A percentile compares a stretch with the other conserved stretches of the same genome.
These are phyloP conservation scores for Huso huso DNA, from an alignment of 2,797 vertebrate genomes.

Conservation along the genomic window DNA sequence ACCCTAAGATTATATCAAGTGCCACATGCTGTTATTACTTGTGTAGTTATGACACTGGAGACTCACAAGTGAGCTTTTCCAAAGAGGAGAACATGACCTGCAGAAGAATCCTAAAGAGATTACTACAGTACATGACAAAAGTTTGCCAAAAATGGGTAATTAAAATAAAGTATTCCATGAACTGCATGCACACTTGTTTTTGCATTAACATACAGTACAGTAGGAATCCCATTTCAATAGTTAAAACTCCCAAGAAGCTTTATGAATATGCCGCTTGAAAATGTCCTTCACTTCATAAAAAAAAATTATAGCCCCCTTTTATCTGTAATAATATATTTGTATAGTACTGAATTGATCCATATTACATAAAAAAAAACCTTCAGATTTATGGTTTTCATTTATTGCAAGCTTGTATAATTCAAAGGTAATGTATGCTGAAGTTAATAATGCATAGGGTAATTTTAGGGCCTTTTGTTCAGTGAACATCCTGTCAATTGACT, in stretches of 20 bases:
- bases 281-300: slow-evolving; percentile 53
- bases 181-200: no score
- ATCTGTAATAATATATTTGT: slow-evolving; percentile 65
- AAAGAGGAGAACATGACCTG: not conserved
- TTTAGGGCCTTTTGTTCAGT: slow-evolving; percentile 59
- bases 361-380: slow-evolving; percentile 45
- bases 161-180: no score
- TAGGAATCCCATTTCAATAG: slow-evolving; percentile 17
- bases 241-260: slow-evolving; percentile 10
- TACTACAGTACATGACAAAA: not conserved
- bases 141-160: no score
- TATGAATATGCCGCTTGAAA: slow-evolving; percentile 38
- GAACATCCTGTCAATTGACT: slow-evolving; percentile 38
- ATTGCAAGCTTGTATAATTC: slow-evolving; percentile 52
- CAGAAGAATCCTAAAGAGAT: not conserved
- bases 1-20: slow-evolving; percentile 55
- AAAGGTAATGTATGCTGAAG: slow-evolving; percentile 44
- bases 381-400: slow-evolving; percentile 57
- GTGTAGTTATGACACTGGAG: slow-evolving; percentile 46
- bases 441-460: slow-evolving; percentile 66
- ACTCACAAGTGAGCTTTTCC: not conserved
- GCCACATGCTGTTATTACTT: slow-evolving; percentile 44
- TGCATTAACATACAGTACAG: not conserved
- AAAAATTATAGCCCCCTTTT: slow-evolving; percentile 50
- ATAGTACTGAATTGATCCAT: slow-evolving; percentile 49